Evolutionary conservation across 2,797 vertebrate species (phyloP).

Genomic region (Sarcophilus harrisii): DNA sequence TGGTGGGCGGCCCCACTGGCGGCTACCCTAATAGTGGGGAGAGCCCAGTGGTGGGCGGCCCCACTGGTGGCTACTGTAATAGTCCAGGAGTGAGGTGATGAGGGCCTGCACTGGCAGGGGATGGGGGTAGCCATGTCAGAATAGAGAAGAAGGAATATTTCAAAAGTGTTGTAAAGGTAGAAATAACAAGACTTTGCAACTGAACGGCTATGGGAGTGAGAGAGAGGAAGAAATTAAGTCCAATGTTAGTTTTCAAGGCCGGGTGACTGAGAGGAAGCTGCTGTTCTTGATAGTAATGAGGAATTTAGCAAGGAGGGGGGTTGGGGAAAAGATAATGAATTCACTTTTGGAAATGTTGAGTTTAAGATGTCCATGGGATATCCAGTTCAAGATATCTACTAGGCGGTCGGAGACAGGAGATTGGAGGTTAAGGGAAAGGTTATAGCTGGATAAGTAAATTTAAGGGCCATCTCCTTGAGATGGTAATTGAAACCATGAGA

Average conservation of each 20-base stretch:
- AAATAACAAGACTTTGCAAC: background rate
- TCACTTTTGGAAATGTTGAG: background rate
- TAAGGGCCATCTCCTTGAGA: background rate
- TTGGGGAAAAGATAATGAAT: background rate
- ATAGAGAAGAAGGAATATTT: background rate
- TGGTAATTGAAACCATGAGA: slow-evolving; percentile 5
- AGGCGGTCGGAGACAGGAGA: background rate
- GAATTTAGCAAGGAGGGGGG: background rate
- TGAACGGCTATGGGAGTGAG: background rate
- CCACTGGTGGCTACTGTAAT: background rate
- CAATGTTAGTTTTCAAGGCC: background rate
- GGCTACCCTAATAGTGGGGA: too few species aligned
- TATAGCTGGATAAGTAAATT: background rate
- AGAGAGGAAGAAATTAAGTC: background rate
- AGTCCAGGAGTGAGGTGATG: background rate
- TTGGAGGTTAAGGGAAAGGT: background rate
- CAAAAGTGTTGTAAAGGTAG: background rate
- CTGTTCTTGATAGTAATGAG: background rate
- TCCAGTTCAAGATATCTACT: background rate
- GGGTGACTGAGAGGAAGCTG: background rate
- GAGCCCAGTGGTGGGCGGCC: too few species aligned
- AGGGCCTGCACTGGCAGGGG: background rate
- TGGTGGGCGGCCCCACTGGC: too few species aligned
- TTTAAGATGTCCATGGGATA: background rate
- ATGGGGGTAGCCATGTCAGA: background rate